These are phyloP conservation scores for Nyctibius grandis DNA, from an alignment of 2,797 vertebrate genomes.

Conservation along the genomic window DNA sequence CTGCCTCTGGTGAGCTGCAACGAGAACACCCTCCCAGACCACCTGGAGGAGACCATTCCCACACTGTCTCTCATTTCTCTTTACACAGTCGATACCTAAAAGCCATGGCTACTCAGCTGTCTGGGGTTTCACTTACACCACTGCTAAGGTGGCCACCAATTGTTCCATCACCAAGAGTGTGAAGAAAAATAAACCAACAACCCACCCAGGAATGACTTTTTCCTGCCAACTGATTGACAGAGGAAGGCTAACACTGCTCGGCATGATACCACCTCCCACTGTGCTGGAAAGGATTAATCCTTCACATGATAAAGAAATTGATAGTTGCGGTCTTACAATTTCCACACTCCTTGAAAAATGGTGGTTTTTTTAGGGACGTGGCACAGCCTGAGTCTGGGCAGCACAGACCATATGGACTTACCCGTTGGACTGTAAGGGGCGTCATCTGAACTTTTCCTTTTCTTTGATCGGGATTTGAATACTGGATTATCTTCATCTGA, in stretches of 20 bases:
- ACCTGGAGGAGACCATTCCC: neutral
- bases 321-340: neutral
- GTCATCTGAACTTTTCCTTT: conserved; percentile 95
- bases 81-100: neutral
- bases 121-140: neutral
- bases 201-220: neutral
- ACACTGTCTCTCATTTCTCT: neutral
- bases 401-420: conserved; percentile 46
- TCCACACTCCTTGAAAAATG: neutral
- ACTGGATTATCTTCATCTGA: conserved; percentile 98
- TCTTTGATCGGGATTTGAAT: conserved; percentile 98
- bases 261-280: neutral
- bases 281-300: neutral
- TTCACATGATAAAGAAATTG: neutral
- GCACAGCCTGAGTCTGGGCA: neutral
- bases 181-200: neutral
- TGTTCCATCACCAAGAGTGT: neutral
- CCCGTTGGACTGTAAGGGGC: conserved; percentile 97
- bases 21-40: neutral
- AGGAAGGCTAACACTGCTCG: neutral
- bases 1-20: neutral
- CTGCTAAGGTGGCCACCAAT: neutral
- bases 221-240: neutral
- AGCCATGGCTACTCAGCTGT: neutral
- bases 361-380: neutral